These are phyloP conservation scores for Myotis findleyi DNA, from an alignment of 2,797 vertebrate genomes.

Conservation along the genomic window DNA sequence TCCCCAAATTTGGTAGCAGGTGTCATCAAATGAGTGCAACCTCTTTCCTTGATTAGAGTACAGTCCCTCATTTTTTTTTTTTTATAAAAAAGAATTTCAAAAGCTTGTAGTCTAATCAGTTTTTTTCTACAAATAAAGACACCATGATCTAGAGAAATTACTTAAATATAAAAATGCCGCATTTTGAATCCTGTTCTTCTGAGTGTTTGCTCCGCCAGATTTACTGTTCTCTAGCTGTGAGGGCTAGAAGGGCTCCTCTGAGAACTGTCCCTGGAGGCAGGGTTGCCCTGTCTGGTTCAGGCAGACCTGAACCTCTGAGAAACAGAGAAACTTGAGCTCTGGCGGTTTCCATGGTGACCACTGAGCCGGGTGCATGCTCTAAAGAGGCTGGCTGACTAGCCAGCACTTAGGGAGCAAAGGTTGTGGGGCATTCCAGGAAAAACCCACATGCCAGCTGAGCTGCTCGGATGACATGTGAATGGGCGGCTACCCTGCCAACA, in stretches of 20 bases:
- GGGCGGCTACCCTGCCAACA: neutral
- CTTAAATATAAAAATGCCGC: neutral
- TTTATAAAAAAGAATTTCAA: neutral
- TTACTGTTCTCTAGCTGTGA: neutral
- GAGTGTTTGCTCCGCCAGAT: neutral
- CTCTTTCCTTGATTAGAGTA: neutral
- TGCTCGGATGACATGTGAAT: neutral
- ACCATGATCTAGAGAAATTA: neutral
- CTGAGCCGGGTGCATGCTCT: neutral
- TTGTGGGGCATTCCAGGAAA: constrained; percentile 24
- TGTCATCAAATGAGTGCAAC: neutral
- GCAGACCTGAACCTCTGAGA: constrained; percentile 36
- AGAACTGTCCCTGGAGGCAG: neutral
- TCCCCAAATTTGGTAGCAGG: neutral
- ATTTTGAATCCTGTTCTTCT: neutral
- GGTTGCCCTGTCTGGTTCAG: neutral
- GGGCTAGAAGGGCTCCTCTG: neutral
- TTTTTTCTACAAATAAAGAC: constrained; percentile 52
- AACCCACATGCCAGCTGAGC: accelerated
- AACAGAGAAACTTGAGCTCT: neutral
- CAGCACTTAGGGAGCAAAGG: constrained; percentile 7
- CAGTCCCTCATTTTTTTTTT: neutral
- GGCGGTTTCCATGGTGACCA: constrained; percentile 69
- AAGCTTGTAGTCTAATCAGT: neutral
- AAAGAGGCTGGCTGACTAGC: constrained; percentile 24